A percentile compares a stretch with the other conserved stretches of the same genome.
Evolutionary conservation across 2,113 vertebrate species (phyloP).

Genomic region (Atrichornis clamosus): DNA sequence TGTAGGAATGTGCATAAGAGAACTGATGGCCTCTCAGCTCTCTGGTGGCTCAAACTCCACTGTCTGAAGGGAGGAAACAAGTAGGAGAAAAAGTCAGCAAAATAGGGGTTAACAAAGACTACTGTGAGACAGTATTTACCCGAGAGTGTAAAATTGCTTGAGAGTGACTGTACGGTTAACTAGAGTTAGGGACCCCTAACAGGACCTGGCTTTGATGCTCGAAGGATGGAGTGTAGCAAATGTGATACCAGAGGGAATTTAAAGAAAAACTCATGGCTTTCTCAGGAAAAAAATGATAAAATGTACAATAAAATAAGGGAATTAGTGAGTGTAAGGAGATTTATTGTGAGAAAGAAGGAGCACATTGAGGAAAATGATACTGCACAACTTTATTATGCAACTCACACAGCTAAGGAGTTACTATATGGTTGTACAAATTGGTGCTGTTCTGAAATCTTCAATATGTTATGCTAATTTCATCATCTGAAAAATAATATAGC

Average conservation of each 20-base stretch:
- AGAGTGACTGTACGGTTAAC: not conserved
- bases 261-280: not conserved
- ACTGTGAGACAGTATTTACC: not conserved
- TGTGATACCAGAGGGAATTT: not conserved
- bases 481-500: not conserved
- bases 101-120: not conserved
- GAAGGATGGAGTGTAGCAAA: not conserved
- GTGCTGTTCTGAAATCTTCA: not conserved
- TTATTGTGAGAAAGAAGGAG: not conserved
- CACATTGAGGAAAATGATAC: not conserved
- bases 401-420: not conserved
- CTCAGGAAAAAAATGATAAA: not conserved
- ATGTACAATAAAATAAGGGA: not conserved
- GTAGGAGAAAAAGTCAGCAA: not conserved
- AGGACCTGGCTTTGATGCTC: not conserved
- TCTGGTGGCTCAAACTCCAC: not conserved
- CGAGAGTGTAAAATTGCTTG: not conserved
- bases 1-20: not conserved
- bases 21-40: not conserved
- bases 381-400: not conserved
- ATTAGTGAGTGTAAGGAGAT: not conserved
- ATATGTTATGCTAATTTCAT: not conserved
- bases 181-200: rapidly evolving
- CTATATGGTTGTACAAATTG: not conserved
- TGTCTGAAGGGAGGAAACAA: not conserved